Evolutionary conservation across 2,888 invertebrate genomes (phyloP), one percentile per base, ranked within the genome.

Genomic region (Cephus nigrinus): DNA sequence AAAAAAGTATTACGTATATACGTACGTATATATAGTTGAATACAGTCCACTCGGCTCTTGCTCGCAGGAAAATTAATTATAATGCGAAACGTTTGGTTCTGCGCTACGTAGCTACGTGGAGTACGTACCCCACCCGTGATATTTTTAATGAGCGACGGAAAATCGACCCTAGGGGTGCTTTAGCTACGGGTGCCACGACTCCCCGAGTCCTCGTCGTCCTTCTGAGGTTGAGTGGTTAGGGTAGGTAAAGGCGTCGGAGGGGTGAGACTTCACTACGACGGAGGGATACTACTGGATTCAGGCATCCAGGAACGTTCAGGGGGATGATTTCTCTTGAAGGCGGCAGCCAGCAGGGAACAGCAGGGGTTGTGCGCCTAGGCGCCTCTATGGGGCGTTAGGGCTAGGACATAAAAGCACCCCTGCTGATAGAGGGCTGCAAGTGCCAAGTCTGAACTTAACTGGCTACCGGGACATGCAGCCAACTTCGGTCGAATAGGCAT

Each of bases 311-410:
- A 40, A 40, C 40, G 15, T 40, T 15, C 40, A 40, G 55, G 55
- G 23, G 55, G 55, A 55, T 23, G 55, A 55, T 55, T 55, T 55
- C 55, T 55, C 55, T 55, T 2, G 55, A 55, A 55, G 55, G 55
- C 55, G 55, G 55, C 55, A 55, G 55, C 23, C 55, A 55, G 55
- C 55, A 55, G 71, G 31, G 31, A 33, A 33, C 71, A 71, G 71
- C 71, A 71, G 71, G 71, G 71, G 71, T 71, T 71, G 71, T 71
- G 71, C 71, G 71, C 71, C 71, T 71, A 71, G 71, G 71, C 71
- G 71, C 71, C 71, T 32, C 32, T 71, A 32, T 33, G 71, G 71
- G 71, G 71, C 71, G 71, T 71, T 71, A 71, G 71, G 33, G 71
- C 32, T 71, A 33, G 31, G 5, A 12, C 12, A 31, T 32, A 71